Evolutionary conservation across 2,888 invertebrate genomes (phyloP).

Genomic region (Labia minor): DNA sequence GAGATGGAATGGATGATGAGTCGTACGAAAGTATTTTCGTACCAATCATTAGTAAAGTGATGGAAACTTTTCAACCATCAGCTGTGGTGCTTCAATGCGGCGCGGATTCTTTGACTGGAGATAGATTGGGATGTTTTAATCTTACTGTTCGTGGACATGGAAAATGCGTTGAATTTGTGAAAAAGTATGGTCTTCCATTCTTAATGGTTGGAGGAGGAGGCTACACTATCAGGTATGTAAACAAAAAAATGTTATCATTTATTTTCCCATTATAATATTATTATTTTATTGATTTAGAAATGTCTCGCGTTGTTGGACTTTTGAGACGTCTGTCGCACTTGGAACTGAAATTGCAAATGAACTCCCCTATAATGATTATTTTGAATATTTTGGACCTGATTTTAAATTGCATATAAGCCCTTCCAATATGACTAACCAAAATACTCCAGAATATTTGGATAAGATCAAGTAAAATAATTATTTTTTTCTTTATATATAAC

Average conservation of each 20-base stretch:
- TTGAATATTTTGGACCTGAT: conserved; percentile 99
- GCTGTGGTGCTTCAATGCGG: conserved; percentile 98
- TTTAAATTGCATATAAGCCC: conserved; percentile 98
- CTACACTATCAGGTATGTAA: conserved; percentile 67
- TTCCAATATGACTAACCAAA: conserved; percentile 98
- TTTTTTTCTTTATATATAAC: background rate
- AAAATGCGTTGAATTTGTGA: conserved; percentile 95
- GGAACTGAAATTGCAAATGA: conserved; percentile 96
- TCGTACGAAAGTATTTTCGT: conserved; percentile 94
- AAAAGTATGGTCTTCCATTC: conserved; percentile 92
- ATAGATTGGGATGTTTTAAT: conserved; percentile 96
- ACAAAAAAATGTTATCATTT: no score
- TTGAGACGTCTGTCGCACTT: conserved; percentile 94
- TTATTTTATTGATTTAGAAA: conserved; percentile 47
- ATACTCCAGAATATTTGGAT: conserved; percentile 93
- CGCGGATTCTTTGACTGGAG: conserved; percentile 93
- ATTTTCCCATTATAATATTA: background rate
- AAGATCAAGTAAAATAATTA: conserved; percentile 65
- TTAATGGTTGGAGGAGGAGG: conserved; percentile 96
- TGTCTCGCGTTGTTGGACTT: conserved; percentile 98
- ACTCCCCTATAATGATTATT: conserved; percentile 98
- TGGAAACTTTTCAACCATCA: conserved; percentile 98
- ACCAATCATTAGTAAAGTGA: conserved; percentile 91
- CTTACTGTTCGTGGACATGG: conserved; percentile 93
- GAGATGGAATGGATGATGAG: conserved; percentile 98